A percentile compares a stretch with the other conserved stretches of the same genome.
These are phyloP conservation scores for Pedionomus torquatus DNA, from an alignment of 2,113 vertebrate species.

Conservation along the genomic window DNA sequence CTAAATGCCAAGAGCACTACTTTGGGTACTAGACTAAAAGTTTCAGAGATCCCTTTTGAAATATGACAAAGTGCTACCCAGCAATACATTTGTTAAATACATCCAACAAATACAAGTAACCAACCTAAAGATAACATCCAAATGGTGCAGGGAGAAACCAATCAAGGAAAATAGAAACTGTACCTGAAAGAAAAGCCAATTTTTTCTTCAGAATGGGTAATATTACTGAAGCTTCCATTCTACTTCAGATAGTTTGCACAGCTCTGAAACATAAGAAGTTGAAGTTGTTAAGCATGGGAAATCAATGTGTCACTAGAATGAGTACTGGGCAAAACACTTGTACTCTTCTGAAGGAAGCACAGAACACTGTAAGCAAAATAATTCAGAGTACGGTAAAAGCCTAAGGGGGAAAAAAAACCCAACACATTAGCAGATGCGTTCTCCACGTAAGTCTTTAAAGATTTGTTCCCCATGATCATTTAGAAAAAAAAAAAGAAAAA, in stretches of 20 bases:
- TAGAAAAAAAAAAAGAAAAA: background rate
- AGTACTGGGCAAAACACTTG: background rate
- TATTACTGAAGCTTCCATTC: conserved; percentile 92
- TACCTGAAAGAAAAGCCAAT: conserved; percentile 97
- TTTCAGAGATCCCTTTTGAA: background rate
- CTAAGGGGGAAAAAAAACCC: background rate
- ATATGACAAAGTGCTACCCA: background rate
- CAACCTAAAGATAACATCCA: background rate
- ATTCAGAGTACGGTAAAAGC: background rate
- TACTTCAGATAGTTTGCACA: conserved; percentile 41
- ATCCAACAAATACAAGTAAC: background rate
- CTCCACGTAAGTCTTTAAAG: background rate
- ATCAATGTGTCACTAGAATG: background rate
- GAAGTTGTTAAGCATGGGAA: conserved; percentile 1
- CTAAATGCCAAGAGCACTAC: background rate
- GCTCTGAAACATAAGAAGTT: conserved; percentile 73
- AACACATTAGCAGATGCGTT: background rate
- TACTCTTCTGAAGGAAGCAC: background rate
- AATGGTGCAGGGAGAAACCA: background rate
- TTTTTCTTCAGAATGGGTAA: conserved; percentile 95
- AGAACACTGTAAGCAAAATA: background rate
- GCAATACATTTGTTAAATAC: background rate
- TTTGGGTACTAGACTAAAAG: background rate
- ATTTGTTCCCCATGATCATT: background rate
- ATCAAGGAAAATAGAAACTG: background rate